Percentiles rank a stretch among this genome's conserved stretches.
These are phyloP conservation scores for Danio albolineatus DNA, from an alignment of 2,797 vertebrate genomes.

Conservation along the genomic window DNA sequence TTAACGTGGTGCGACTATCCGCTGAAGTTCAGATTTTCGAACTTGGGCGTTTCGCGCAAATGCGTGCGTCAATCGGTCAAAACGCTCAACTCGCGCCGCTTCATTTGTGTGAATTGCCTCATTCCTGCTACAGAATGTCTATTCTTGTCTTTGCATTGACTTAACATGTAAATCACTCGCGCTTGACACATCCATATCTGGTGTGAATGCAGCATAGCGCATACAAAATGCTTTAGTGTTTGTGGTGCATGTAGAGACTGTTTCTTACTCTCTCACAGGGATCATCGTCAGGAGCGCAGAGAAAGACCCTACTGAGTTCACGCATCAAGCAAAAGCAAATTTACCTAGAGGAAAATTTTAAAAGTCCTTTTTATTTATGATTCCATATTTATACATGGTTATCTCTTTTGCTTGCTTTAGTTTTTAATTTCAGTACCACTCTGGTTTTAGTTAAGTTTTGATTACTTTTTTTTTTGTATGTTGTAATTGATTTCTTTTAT, in stretches of 20 bases:
- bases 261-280: slow-evolving; percentile 73
- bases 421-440: slow-evolving; percentile 67
- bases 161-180: too few species aligned
- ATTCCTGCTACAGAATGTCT: too few species aligned
- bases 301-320: slow-evolving; percentile 89
- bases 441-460: slow-evolving; percentile 66
- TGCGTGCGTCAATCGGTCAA: too few species aligned
- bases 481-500: slow-evolving; percentile 64
- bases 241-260: background rate
- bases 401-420: slow-evolving; percentile 62
- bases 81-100: too few species aligned
- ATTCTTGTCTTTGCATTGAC: too few species aligned
- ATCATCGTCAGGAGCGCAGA: slow-evolving; percentile 94
- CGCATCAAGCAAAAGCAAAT: slow-evolving; percentile 31
- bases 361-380: slow-evolving; percentile 95
- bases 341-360: slow-evolving; percentile 81
- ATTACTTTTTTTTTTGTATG: slow-evolving; percentile 63
- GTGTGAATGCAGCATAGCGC: too few species aligned
- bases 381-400: slow-evolving; percentile 89
- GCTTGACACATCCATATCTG: too few species aligned
- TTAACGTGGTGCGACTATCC: too few species aligned
- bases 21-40: too few species aligned
- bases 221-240: background rate
- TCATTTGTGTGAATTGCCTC: too few species aligned
- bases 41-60: too few species aligned